Evolutionary conservation across 2,888 invertebrate genomes (phyloP).

Genomic region (Amblyjoppa proteus): DNA sequence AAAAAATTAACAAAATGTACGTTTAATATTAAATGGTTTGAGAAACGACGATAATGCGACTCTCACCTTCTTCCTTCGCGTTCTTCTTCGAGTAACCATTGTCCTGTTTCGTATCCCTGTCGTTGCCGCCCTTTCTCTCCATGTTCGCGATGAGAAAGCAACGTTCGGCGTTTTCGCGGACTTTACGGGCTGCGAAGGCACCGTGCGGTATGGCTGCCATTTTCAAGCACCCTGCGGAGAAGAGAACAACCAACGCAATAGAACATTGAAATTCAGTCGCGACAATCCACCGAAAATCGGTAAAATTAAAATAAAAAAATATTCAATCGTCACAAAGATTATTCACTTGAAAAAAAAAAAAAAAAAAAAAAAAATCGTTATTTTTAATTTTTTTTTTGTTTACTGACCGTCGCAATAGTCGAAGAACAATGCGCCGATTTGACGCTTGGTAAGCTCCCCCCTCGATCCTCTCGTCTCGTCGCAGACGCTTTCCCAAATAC

Average conservation of each 20-base stretch:
- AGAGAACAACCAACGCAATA: conserved; percentile 19
- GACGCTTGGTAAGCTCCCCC: conserved; percentile 60
- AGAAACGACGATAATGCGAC: not conserved
- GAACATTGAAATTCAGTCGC: not conserved
- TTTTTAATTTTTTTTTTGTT: not conserved
- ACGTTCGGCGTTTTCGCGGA: conserved; percentile 87
- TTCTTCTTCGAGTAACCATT: conserved; percentile 65
- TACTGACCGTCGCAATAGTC: conserved; percentile 76
- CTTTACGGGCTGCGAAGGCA: conserved; percentile 90
- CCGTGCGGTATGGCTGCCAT: conserved; percentile 93
- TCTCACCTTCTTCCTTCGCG: conserved; percentile 60
- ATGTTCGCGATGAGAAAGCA: conserved; percentile 87
- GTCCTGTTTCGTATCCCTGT: conserved; percentile 71
- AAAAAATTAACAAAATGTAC: not conserved
- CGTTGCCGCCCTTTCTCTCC: conserved; percentile 83
- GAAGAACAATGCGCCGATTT: conserved; percentile 75
- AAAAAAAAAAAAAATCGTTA: not conserved
- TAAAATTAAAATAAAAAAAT: not conserved
- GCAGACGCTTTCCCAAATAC: conserved; percentile 41
- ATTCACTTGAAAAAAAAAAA: not conserved
- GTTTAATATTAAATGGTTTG: conserved; percentile 13
- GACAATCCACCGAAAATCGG: not conserved
- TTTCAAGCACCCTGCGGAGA: conserved; percentile 79
- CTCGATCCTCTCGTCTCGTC: conserved; percentile 25
- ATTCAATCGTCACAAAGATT: conserved; percentile 23